These are phyloP conservation scores for Mionectes macconnelli DNA, from an alignment of 2,113 vertebrate genomes.

Conservation along the genomic window DNA sequence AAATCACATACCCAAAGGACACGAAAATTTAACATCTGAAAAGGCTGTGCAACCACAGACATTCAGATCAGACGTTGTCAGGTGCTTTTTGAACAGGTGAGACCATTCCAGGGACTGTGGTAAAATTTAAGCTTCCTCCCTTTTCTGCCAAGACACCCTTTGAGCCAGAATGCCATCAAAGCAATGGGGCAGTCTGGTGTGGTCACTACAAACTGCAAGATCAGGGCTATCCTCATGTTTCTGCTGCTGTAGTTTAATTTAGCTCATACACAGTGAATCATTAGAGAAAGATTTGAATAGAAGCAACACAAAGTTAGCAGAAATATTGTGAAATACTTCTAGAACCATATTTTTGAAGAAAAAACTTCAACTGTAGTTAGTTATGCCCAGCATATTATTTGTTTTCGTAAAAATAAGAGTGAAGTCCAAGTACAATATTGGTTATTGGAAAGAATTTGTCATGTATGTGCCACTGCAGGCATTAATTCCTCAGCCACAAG, in stretches of 20 bases:
- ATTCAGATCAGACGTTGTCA: rapidly evolving
- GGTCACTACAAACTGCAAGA: neutral
- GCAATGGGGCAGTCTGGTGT: neutral
- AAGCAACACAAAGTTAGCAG: neutral
- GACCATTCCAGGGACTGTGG: neutral
- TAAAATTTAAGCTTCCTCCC: neutral
- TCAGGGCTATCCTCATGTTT: neutral
- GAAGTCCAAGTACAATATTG: neutral
- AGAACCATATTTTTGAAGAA: neutral
- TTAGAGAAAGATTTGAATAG: neutral
- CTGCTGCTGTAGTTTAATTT: neutral
- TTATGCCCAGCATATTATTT: neutral
- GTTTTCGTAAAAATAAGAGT: neutral
- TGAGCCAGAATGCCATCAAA: neutral
- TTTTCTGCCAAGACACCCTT: neutral
- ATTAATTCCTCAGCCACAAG: slow-evolving; percentile 2
- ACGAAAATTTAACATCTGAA: neutral
- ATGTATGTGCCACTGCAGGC: neutral
- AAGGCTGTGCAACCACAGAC: neutral
- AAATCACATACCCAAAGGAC: neutral
- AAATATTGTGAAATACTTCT: neutral
- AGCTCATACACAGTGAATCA: neutral
- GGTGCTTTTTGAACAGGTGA: neutral
- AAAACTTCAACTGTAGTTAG: neutral
- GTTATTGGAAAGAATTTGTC: neutral